Evolutionary conservation across 2,888 invertebrate genomes (phyloP).

Genomic region (Catonia carolina): DNA sequence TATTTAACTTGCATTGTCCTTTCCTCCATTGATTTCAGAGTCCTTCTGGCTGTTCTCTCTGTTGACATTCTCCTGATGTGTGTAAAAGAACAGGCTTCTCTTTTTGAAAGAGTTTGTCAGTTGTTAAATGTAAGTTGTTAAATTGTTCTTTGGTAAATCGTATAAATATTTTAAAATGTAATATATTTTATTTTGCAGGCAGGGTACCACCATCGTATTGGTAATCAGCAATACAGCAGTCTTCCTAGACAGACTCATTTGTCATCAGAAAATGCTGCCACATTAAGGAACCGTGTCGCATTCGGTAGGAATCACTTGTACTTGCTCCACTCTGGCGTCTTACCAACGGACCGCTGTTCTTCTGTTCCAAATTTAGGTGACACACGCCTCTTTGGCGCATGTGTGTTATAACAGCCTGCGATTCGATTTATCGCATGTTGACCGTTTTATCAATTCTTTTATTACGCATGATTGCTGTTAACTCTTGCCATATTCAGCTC

Average conservation of each 20-base stretch:
- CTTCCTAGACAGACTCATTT: constrained; percentile 54
- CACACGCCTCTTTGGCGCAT: constrained; percentile 1
- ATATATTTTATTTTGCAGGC: constrained; percentile 12
- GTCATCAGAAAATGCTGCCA: constrained; percentile 18
- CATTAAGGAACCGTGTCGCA: constrained; percentile 55
- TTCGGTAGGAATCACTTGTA: constrained; percentile 56
- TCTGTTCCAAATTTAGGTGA: constrained; percentile 89
- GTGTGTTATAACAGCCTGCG: too few species aligned
- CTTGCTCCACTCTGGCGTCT: constrained; percentile 32
- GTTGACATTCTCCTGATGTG: too few species aligned
- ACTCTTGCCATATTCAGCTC: background rate
- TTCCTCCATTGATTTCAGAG: too few species aligned
- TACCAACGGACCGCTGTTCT: constrained; percentile 64
- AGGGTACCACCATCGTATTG: constrained; percentile 26
- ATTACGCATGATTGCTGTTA: constrained; percentile 2
- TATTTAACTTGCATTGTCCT: too few species aligned
- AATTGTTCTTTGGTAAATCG: too few species aligned
- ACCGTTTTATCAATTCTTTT: background rate
- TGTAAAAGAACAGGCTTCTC: too few species aligned
- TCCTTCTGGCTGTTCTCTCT: too few species aligned
- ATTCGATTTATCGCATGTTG: background rate
- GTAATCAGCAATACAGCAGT: constrained; percentile 63
- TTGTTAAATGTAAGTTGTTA: too few species aligned
- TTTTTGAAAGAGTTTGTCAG: too few species aligned
- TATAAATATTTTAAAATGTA: too few species aligned